phyloP scores from a whole-genome alignment of 2,797 vertebrate species.

The Oreochromis mossambicus region DNA sequence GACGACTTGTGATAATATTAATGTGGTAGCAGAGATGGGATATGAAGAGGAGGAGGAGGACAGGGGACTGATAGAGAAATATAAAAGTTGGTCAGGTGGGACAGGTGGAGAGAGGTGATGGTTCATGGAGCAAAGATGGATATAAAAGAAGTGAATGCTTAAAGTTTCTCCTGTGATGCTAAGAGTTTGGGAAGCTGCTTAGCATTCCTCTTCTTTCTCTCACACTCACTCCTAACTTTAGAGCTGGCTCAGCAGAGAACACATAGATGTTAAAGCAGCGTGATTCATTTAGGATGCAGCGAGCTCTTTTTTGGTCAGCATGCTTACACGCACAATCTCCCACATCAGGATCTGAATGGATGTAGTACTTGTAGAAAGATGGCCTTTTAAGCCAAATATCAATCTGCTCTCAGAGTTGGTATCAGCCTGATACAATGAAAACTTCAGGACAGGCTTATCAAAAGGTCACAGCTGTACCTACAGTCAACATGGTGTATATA shows the following conservation, averaged over 20 bases:
- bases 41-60: constrained; percentile 10
- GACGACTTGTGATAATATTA: constrained; percentile 9
- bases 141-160: background rate
- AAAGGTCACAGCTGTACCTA: constrained; percentile 25
- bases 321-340: background rate
- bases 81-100: constrained; percentile 14
- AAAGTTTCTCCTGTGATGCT: constrained; percentile 5
- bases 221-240: constrained; percentile 46
- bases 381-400: constrained; percentile 29
- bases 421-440: constrained; percentile 8
- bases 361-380: constrained; percentile 17
- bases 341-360: constrained; percentile 6
- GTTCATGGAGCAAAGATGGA: background rate
- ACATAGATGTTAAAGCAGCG: constrained; percentile 57
- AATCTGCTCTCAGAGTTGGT: background rate
- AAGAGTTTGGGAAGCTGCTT: constrained; percentile 38
- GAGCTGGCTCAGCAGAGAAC: constrained; percentile 68
- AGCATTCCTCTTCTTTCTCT: constrained; percentile 33
- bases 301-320: constrained; percentile 33
- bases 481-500: background rate
- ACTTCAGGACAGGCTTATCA: constrained; percentile 16
- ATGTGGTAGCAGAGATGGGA: constrained; percentile 1
- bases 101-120: background rate
- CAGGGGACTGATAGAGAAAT: constrained; percentile 32
- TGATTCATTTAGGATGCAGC: constrained; percentile 67